Base-by-base conservation (phyloP, 2,113 vertebrate genomes). In the Melanotaenia duboulayi region DNA sequence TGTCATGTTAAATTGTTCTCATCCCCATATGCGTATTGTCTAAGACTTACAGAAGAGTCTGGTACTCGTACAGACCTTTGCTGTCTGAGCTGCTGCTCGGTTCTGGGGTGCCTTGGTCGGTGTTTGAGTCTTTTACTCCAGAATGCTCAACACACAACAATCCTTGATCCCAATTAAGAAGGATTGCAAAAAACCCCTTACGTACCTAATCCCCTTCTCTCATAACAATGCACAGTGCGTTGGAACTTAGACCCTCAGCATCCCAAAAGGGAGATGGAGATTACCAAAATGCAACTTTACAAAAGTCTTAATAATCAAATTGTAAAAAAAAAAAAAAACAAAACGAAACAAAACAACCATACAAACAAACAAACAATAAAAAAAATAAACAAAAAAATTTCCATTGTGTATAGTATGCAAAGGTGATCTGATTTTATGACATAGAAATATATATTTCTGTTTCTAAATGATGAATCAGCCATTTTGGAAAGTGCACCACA, bases 141-240 rank as follows among this genome's bases (percentile, higher is more conserved):
- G 56, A 68, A 32, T 74, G 32, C 64, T 19, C 62, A 35, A 35
- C 32, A 35, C 84, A 76, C 5, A 63, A 50, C 24, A 83, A 76
- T 68, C 83, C 63, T 65, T 89, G 71, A 88, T 91, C 84, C 89
- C 54, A 81, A 84, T 89, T 88, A 88, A 80, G 79, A 72, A 55
- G 90, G 92, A 89, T 91, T 87, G 44, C 22, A 23, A 28, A 28
- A 48, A 78, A 78, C 74, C 23, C 23, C 60, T 79, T 84, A 82
- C 71, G 60, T 39, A 44, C 46, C 65, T 75, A 91, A 85, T 68
- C 74, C 71, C 37, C 32, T 54, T 32, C 71, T 81, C 84, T 89
- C 44, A 76, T 86, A 88, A 90, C 80, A 73, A 71, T 42, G 25
- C 11, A 4, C 20, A 57, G 11, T 35, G 23, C 44, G 24, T 71